phyloP scores from a whole-genome alignment of 2,797 vertebrate genomes.

The Chloroceryle inda region DNA sequence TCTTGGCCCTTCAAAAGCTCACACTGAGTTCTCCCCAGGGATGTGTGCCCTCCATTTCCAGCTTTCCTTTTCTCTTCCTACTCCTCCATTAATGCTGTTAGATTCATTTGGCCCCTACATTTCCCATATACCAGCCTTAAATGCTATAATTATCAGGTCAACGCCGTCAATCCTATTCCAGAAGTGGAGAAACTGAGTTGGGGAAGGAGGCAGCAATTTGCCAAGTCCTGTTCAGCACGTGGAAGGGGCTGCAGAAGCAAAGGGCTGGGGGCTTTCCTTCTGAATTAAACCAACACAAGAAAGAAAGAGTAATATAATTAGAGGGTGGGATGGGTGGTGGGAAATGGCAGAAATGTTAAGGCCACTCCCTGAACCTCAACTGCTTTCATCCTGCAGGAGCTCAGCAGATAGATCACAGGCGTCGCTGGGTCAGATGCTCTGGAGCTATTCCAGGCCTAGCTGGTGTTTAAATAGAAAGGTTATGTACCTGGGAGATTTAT shows the following conservation, averaged over 20 bases:
- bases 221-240: accelerated
- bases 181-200: accelerated
- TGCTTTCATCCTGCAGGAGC: background rate
- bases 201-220: background rate
- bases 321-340: no score
- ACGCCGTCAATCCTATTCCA: background rate
- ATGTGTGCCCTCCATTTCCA: background rate
- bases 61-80: background rate
- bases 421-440: background rate
- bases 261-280: background rate
- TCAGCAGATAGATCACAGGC: background rate
- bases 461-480: constrained; percentile 38
- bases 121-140: background rate
- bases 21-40: background rate
- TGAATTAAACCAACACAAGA: background rate
- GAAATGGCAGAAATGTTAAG: background rate
- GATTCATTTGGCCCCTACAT: background rate
- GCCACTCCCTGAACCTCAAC: background rate
- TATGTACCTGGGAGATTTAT: constrained; percentile 33
- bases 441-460: constrained; percentile 12
- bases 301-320: background rate
- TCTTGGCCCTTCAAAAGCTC: background rate
- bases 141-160: background rate
- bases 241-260: background rate
- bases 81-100: background rate